Conservation (phyloP, 2,888 invertebrate genomes). For the Nasonovia ribisnigri region DNA sequence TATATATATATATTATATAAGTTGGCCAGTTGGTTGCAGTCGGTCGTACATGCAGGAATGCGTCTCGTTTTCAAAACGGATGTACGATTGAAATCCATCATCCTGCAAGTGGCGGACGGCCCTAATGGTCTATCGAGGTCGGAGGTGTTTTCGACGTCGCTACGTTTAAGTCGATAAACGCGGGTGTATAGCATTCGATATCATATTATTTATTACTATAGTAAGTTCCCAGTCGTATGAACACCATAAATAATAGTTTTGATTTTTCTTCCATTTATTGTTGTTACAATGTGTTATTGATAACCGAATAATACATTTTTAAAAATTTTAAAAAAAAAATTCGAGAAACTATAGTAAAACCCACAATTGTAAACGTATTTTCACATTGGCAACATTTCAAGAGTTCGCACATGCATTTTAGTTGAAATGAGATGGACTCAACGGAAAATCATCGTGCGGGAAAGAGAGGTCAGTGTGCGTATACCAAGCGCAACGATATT, state of each 20-base stretch:
- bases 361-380: background rate
- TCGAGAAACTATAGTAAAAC: background rate
- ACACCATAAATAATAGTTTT: background rate
- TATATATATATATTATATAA: background rate
- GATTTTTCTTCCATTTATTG: background rate
- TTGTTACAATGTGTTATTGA: background rate
- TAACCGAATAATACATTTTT: background rate
- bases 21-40: background rate
- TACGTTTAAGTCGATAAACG: no score
- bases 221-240: background rate
- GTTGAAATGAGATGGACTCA: background rate
- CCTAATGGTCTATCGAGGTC: background rate
- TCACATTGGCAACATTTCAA: background rate
- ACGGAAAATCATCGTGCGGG: background rate
- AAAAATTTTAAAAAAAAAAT: background rate
- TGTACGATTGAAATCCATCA: background rate
- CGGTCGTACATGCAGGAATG: background rate
- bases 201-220: background rate
- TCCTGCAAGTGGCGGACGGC: background rate
- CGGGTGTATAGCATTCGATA: background rate
- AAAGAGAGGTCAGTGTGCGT: background rate
- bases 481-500: background rate
- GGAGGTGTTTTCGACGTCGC: background rate
- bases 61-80: background rate
- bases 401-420: background rate